Evolutionary conservation across 2,113 vertebrate genomes (phyloP), one percentile per base, ranked within the genome.

Genomic region (Datnioides undecimradiatus): DNA sequence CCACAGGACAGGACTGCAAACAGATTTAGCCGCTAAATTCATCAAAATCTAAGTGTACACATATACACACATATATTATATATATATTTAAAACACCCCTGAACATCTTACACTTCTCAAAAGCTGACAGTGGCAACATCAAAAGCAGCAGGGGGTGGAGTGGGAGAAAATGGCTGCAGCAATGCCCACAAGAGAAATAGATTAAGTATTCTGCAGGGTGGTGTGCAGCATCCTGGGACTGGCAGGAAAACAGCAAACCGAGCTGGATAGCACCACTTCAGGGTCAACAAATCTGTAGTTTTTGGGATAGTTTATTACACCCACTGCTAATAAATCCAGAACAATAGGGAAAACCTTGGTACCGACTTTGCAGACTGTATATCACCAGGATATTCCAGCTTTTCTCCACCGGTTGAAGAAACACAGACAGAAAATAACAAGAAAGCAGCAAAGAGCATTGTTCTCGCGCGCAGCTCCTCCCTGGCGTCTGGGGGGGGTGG

Each of bases 191-290:
- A 69, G 83, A 63, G 70, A 62, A 62, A 52, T 43, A 86, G 76
- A 84, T 85, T 71, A 84, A 54, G 49, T 41, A 84, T 89, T 69
- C 66, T 55, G 66, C 13, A 9, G 27, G 49, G 12, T 62, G 79
- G 70, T 6, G 33, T 29, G 51, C 3, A 38, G 70, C 31, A 21
- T 74, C 48, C 33, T 65, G 41, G 46, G 73, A 73, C 17, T 27
- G 65, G 71, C 29, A 38, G 60, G 54, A 36, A 11, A 79, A 79
- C 6, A 84, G 58, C 55, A 67, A 66, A 70, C 41, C 3, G 54
- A 65, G 74, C 76, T 36, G 25, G 33, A 64, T 2, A 17, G 71
- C 8, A 38, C n/a, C 55, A 49, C 49, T 69, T 68, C 66, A 81
- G 79, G 73, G 70, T 59, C 79, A 69, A n/a, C 33, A 51, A 36